Base-by-base conservation (phyloP, 2,888 invertebrate species). In the Rosalia funebris region DNA sequence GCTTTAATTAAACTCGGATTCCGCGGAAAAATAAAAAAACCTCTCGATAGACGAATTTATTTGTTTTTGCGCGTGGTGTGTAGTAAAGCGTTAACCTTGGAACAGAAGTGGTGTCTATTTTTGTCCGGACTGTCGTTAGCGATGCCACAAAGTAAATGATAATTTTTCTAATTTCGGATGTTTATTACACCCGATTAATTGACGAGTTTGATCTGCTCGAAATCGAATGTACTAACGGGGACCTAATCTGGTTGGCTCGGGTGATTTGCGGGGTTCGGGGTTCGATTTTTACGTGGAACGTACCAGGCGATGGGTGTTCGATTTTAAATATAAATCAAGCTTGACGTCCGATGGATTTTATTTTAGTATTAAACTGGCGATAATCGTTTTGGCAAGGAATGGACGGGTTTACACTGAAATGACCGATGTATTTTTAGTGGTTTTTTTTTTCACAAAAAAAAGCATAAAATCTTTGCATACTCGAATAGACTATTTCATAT, bases 31-130 rank as follows among this genome's bases (percentile, higher is more conserved):
- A 4, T 7, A 14, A 41, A 41, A 1, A 16, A 41, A 16, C 10
- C 41, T 9, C 9, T 10, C 15, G 9, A 16, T 16, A 9, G 15
- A 41, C 41, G 10, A 16, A 41, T 41, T 41, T 41, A 16, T 41
- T 16, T 15, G 15, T 14, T 41, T 41, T 66, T 57, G 61, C 63
- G 15, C 59, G 25, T 25, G 7, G 7, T 7, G 7, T 7, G 4
- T 5, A 3, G 25, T 7, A 25, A n/a, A n/a, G n/a, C n/a, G 4
- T 25, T 5, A 63, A 64, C 66, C 66, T 70, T 68, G 60, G 65
- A 64, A 37, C 66, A 17, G 47, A 64, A 59, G 59, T 37, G 10
- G 14, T 11, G n/a, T 37, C 37, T 37, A 48, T 48, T 37, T 48
- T 36, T 48, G 32, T 19, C 44, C 44, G 3, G 12, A 37, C 9